Evolutionary conservation across 2,888 invertebrate species (phyloP), one percentile per base, ranked within the genome.

Genomic region (Drymonia ruficornis): DNA sequence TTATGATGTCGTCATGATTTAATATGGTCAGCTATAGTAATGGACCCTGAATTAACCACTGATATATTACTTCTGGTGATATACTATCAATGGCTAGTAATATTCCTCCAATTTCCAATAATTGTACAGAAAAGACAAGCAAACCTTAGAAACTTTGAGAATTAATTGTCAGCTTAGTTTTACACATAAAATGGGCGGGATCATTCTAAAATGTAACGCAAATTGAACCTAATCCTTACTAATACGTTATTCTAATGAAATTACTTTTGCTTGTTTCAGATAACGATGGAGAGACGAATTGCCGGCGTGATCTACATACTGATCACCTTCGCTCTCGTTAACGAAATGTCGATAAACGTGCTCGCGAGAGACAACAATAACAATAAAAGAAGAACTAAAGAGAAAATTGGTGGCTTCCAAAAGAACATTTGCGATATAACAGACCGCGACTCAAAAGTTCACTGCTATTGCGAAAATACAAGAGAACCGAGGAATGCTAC

Each of bases 401-500:
- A 93, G 65, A 93, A 93, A 67, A 73, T 74, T 1, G 89, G 91
- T 1, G 91, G 91, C n/a, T 90, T 91, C 61, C 87, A 87, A 63
- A 90, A 88, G 65, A 94, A 94, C 75, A 91, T 94, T 49, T 95
- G 95, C 70, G 93, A 94, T 70, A 91, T 94, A 59, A 92, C 93
- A 42, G 92, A 88, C 63, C 83, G 89, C 38, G 91, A 93, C 50
- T 90, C 93, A 0, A 94, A 94, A 70, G 92, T 95, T 56, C 95
- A 94, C 72, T 96, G 96, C 84, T 94, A 95, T 79, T 96, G 96
- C 78, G 94, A 95, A 71, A 93, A 93, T 52, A 90, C 92, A 47
- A 89, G 92, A 53, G 88, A 91, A 55, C 86, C 86, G 38, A 83
- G 84, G 65, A 93, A 94, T 73, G 96, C 95, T 19, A 95, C 95